Percentiles rank a stretch among this genome's conserved stretches.
Conservation (phyloP, 2,113 vertebrate species). For the Percina caprodes region DNA sequence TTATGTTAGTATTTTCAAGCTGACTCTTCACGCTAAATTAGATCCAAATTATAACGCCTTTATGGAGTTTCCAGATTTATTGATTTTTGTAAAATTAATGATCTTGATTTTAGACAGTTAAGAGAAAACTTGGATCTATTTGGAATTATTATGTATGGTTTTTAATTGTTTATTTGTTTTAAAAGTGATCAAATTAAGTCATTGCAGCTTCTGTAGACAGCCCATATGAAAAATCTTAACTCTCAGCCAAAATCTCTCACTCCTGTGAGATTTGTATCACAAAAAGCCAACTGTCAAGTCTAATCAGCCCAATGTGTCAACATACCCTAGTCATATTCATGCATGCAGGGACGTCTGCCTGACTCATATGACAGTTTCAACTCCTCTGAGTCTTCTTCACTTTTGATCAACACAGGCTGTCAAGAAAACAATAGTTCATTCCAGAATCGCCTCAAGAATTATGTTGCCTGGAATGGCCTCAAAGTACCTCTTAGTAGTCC, state of each 20-base stretch:
- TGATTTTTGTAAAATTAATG: not conserved
- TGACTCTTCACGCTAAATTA: not conserved
- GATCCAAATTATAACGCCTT: not conserved
- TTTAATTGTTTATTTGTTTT: not conserved
- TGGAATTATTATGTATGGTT: not conserved
- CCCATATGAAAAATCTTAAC: not conserved
- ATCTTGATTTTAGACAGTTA: not conserved
- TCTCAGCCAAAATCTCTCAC: not conserved
- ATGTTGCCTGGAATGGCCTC: not conserved
- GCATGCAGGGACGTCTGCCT: not conserved
- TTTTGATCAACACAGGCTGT: not conserved
- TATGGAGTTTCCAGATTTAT: not conserved
- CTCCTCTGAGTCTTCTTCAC: not conserved
- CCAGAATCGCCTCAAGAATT: not conserved
- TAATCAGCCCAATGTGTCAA: slow-evolving; percentile 8
- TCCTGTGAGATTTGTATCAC: slow-evolving; percentile 9
- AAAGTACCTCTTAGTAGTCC: not conserved
- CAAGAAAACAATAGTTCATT: not conserved
- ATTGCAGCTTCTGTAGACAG: not conserved
- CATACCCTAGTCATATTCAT: not conserved
- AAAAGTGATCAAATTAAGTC: not conserved
- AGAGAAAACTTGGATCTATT: not conserved
- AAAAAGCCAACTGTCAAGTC: not conserved
- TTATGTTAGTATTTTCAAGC: not conserved
- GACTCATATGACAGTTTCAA: not conserved